Percentiles rank a stretch among this genome's conserved stretches.
Evolutionary conservation across 2,113 vertebrate genomes (phyloP).

Genomic region (Salvelinus namaycush): DNA sequence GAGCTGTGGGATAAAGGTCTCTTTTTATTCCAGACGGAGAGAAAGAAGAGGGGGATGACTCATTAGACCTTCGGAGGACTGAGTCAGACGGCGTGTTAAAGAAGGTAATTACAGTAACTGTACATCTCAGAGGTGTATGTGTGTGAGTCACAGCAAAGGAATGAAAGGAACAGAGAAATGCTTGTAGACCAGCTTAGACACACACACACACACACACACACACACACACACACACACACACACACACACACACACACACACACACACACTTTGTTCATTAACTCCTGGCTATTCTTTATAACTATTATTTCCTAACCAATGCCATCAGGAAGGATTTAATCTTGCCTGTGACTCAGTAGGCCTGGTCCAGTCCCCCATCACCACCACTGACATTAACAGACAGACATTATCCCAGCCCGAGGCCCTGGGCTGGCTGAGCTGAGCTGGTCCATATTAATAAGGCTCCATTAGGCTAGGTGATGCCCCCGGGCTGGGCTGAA

Average conservation of each 20-base stretch:
- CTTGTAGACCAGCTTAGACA: not conserved
- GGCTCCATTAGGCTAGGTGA: not conserved
- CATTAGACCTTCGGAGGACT: slow-evolving; percentile 86
- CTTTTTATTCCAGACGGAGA: slow-evolving; percentile 75
- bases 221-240: too few relatives aligned
- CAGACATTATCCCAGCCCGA: not conserved
- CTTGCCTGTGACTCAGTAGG: slow-evolving; percentile 12
- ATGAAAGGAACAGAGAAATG: too few relatives aligned
- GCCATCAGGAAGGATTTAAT: not conserved
- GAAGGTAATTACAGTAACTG: slow-evolving; percentile 74
- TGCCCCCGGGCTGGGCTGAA: too few relatives aligned
- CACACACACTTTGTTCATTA: not conserved
- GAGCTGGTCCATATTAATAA: not conserved
- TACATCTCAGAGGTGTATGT: slow-evolving; percentile 17
- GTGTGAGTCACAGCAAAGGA: not conserved
- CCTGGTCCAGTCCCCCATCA: not conserved
- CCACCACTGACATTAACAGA: not conserved
- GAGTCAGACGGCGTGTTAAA: slow-evolving; percentile 90
- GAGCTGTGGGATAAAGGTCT: not conserved
- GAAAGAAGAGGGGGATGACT: slow-evolving; percentile 83
- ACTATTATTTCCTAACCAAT: not conserved
- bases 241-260: not conserved
- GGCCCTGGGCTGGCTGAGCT: not conserved
- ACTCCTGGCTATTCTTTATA: not conserved
- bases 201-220: too few relatives aligned